Evolutionary conservation across 2,888 invertebrate genomes (phyloP).

Genomic region (Tipula vernalis): DNA sequence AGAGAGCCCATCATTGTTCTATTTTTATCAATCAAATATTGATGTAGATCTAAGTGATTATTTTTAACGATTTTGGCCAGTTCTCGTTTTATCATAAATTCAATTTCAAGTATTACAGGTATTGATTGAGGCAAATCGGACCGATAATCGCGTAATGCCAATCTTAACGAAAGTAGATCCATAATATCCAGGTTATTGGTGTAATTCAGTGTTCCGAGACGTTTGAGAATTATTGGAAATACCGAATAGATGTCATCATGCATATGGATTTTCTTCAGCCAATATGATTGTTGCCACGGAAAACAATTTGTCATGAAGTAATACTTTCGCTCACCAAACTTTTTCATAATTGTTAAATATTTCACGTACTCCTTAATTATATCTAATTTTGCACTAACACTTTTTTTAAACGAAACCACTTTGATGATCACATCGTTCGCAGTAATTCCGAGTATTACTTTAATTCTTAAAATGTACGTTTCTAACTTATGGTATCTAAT

Average conservation of each 20-base stretch:
- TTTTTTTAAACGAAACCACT: neutral
- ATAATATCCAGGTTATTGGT: neutral
- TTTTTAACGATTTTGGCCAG: neutral
- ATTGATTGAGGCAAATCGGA: too few species aligned
- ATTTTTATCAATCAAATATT: neutral
- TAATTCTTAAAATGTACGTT: neutral
- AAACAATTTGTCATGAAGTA: neutral
- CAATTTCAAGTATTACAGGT: neutral
- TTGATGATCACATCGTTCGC: neutral
- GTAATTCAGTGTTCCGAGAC: neutral
- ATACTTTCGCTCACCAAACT: neutral
- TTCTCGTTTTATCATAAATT: neutral
- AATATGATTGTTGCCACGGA: neutral
- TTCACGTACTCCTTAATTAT: neutral
- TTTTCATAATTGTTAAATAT: neutral
- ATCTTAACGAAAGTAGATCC: neutral
- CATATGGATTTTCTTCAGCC: neutral
- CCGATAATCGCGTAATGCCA: neutral
- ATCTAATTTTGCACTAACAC: neutral
- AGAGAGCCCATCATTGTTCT: neutral
- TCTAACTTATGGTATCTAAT: neutral
- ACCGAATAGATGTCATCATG: neutral
- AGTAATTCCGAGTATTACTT: neutral
- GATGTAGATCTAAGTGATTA: neutral
- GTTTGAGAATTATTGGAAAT: neutral